These are phyloP conservation scores for Pachliopta kotzebuea DNA, from an alignment of 2,888 invertebrate species.

Conservation along the genomic window DNA sequence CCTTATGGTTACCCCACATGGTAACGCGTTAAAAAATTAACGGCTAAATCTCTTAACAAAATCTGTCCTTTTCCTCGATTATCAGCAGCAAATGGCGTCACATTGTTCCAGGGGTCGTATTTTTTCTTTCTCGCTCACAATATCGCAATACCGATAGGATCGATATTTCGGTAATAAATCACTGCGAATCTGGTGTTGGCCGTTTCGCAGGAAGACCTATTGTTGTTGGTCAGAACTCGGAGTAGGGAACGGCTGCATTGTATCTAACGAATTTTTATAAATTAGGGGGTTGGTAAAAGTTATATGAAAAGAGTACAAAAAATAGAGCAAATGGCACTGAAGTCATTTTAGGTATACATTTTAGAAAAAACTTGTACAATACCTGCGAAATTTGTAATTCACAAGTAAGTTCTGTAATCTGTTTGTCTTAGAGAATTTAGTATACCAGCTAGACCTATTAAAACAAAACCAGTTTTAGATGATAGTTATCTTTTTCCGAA, in stretches of 20 bases:
- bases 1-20: too few relatives aligned
- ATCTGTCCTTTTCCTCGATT: conserved; percentile 1
- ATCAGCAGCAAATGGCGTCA: conserved; percentile 20
- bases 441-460: too few relatives aligned
- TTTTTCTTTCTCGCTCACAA: conserved; percentile 29
- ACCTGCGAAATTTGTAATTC: too few relatives aligned
- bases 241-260: background rate
- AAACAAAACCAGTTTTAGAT: too few relatives aligned
- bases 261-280: conserved; percentile 15
- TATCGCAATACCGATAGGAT: conserved; percentile 34
- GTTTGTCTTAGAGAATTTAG: too few relatives aligned
- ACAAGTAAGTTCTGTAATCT: too few relatives aligned
- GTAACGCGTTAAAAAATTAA: conserved; percentile 17
- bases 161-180: conserved; percentile 50
- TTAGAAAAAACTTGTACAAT: too few relatives aligned
- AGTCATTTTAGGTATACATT: too few relatives aligned
- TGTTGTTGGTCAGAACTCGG: conserved; percentile 13
- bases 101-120: conserved; percentile 3
- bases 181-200: conserved; percentile 37
- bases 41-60: background rate
- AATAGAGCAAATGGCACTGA: too few relatives aligned
- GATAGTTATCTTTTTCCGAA: too few relatives aligned
- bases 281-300: conserved; percentile 6
- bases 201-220: conserved; percentile 21
- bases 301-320: too few relatives aligned